Conservation (phyloP, 1,140 invertebrate genomes). For the Drosophila neocordata region DNA sequence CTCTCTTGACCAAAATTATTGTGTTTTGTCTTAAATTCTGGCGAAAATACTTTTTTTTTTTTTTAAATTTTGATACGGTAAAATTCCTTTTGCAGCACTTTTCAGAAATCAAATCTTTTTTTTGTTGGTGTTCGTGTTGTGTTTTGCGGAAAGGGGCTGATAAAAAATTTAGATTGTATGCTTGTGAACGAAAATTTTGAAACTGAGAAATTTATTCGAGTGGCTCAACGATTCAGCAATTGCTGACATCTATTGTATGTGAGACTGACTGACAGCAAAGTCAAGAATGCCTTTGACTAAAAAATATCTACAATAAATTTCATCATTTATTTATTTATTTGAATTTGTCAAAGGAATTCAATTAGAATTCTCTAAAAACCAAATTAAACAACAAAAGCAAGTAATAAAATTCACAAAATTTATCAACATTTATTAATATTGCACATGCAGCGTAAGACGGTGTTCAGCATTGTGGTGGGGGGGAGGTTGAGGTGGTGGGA, state of each 20-base stretch:
- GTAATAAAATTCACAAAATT: slow-evolving; percentile 22
- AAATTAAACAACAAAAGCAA: slow-evolving; percentile 45
- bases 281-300: slow-evolving; percentile 1
- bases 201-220: slow-evolving; percentile 17
- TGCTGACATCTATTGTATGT: neutral
- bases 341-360: slow-evolving; percentile 55
- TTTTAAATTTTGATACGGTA: too few species aligned
- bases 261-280: slow-evolving; percentile 19
- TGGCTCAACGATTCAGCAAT: neutral
- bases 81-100: neutral
- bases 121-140: neutral
- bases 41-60: too few species aligned
- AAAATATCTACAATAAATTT: slow-evolving; percentile 15
- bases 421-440: slow-evolving; percentile 72
- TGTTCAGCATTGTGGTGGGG: neutral
- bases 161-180: slow-evolving; percentile 27
- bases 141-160: neutral
- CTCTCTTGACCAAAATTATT: neutral
- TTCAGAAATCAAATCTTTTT: neutral
- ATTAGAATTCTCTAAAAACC: slow-evolving; percentile 55
- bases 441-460: slow-evolving; percentile 20
- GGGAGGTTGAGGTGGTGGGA: slow-evolving; percentile 3
- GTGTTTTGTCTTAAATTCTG: too few species aligned
- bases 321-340: slow-evolving; percentile 53
- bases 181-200: slow-evolving; percentile 27